phyloP scores from a whole-genome alignment of 2,797 vertebrate species.

The Lemur catta region DNA sequence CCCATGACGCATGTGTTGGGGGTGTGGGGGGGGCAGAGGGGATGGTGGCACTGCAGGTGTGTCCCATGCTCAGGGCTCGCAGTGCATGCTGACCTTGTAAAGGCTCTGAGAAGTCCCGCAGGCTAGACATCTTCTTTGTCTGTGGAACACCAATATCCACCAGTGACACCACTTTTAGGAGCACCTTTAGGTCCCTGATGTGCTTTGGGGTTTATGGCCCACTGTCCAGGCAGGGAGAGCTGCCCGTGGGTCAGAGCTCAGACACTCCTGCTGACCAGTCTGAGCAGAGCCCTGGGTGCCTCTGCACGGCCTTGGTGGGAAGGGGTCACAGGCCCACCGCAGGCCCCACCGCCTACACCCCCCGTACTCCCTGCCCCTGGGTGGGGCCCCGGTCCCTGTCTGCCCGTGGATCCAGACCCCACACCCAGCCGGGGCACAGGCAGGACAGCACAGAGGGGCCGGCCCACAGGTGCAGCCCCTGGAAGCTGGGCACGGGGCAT shows the following conservation, averaged over 20 bases:
- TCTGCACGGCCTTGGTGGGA: neutral
- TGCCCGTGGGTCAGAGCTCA: too few species aligned
- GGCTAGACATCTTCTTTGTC: neutral
- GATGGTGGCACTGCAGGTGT: neutral
- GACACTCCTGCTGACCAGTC: neutral
- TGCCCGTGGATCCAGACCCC: too few species aligned
- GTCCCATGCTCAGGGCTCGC: neutral
- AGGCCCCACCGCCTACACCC: neutral
- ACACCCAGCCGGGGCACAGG: rapidly evolving
- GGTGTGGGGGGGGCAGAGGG: too few species aligned
- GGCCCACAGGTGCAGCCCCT: rapidly evolving
- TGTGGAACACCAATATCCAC: rapidly evolving
- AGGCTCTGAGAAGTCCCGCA: neutral
- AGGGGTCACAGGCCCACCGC: neutral
- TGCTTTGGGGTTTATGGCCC: neutral
- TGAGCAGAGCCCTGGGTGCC: neutral
- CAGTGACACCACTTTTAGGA: neutral
- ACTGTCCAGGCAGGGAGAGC: neutral
- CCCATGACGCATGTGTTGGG: rapidly evolving
- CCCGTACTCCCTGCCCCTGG: neutral
- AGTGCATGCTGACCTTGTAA: neutral
- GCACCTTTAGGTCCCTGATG: neutral
- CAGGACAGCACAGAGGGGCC: rapidly evolving
- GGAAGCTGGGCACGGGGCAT: neutral
- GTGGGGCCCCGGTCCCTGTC: neutral